Evolutionary conservation across 2,113 vertebrate species (phyloP).

Genomic region (Callionymus lyra): DNA sequence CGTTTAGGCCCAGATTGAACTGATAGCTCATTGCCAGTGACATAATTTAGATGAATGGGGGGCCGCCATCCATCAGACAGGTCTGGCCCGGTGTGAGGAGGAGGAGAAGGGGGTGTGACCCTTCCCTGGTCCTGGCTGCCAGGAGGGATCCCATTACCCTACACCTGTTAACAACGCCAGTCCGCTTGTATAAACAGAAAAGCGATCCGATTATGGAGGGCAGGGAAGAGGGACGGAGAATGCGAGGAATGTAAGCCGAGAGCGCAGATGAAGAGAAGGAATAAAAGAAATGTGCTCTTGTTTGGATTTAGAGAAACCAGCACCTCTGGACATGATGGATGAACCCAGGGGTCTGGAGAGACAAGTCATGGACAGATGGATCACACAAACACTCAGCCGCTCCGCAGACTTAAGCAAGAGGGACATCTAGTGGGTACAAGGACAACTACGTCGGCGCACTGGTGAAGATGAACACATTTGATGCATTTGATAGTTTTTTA

Average conservation of each 20-base stretch:
- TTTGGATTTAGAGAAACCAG: slow-evolving; percentile 59
- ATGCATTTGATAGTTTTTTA: too few species aligned
- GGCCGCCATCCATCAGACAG: slow-evolving; percentile 71
- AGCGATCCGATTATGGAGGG: slow-evolving; percentile 59
- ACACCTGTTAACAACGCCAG: slow-evolving; percentile 73
- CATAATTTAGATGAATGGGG: slow-evolving; percentile 85
- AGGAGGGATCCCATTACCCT: slow-evolving; percentile 71
- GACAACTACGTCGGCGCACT: not conserved
- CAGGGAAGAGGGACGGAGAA: slow-evolving; percentile 11
- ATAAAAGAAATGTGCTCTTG: slow-evolving; percentile 57
- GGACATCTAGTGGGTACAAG: slow-evolving; percentile 73
- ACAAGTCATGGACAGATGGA: slow-evolving; percentile 52
- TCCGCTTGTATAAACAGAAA: slow-evolving; percentile 72
- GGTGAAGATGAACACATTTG: too few species aligned
- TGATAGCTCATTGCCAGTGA: slow-evolving; percentile 70
- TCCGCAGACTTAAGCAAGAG: slow-evolving; percentile 62
- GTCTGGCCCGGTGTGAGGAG: slow-evolving; percentile 43
- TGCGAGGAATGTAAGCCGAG: slow-evolving; percentile 23
- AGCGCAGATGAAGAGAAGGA: slow-evolving; percentile 28
- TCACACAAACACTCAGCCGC: slow-evolving; percentile 15
- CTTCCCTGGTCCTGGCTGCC: slow-evolving; percentile 49
- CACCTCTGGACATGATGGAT: slow-evolving; percentile 67
- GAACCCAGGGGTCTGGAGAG: slow-evolving; percentile 49
- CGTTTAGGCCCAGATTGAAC: slow-evolving; percentile 66
- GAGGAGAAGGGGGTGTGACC: slow-evolving; percentile 45